phyloP scores from a whole-genome alignment of 2,888 invertebrate genomes.

The Drosophila anomalata region DNA sequence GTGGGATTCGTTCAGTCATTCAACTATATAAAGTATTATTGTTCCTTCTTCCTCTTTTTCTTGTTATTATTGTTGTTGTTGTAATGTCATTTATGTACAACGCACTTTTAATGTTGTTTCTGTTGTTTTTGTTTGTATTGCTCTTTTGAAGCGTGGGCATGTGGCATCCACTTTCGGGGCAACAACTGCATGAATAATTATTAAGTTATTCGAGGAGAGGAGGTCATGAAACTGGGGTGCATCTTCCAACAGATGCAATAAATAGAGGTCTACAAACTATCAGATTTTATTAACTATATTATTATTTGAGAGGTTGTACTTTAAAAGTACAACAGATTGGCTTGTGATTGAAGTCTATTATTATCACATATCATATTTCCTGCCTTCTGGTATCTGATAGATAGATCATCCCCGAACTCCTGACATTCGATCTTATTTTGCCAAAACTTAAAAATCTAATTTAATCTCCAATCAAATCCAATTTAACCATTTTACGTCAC shows the following conservation, averaged over 20 bases:
- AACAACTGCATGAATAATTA: conserved; percentile 79
- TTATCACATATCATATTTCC: not conserved
- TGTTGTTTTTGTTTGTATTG: conserved; percentile 34
- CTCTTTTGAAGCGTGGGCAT: conserved; percentile 70
- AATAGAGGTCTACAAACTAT: conserved; percentile 2
- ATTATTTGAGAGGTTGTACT: not conserved
- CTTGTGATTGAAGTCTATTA: not conserved
- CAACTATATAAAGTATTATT: conserved; percentile 78
- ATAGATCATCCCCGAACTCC: not conserved
- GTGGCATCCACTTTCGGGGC: conserved; percentile 71
- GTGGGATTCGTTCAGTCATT: conserved; percentile 77
- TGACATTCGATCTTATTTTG: conserved; percentile 6
- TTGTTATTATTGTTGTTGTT: conserved; percentile 16
- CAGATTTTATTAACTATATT: not conserved
- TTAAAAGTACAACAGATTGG: not conserved
- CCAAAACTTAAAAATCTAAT: conserved; percentile 11
- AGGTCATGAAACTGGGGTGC: conserved; percentile 22
- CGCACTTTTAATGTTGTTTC: conserved; percentile 34
- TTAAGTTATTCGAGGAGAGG: conserved; percentile 61
- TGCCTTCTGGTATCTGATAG: not conserved
- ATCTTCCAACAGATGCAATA: not conserved
- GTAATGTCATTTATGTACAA: conserved; percentile 71
- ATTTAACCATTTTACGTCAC: conserved; percentile 21
- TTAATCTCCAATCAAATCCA: conserved; percentile 24
- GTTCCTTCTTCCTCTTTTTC: conserved; percentile 53